Evolutionary conservation across 2,113 vertebrate species (phyloP), one percentile per base, ranked within the genome.

Genomic region (Suncus etruscus): DNA sequence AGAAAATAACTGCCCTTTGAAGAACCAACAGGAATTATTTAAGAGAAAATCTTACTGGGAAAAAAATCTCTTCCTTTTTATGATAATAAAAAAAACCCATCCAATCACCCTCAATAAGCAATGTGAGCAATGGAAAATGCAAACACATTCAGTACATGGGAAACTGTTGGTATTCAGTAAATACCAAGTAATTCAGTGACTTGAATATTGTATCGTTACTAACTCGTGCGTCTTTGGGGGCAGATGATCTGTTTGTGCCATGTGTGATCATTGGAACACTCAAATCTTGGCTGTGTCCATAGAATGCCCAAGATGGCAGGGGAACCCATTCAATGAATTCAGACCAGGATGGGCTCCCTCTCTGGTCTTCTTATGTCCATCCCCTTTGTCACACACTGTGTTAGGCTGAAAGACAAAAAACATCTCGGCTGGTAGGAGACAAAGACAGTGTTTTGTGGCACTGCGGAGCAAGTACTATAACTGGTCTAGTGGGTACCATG

Each of bases 151-250:
- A 50, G 47, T 61, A 45, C 85, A 73, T 82, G 78, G 73, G 75
- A 69, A 92, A 89, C 50, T 48, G 93, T 86, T 85, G 91, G 89
- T 91, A 89, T 84, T 96, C 87, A 11, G 86, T 84, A 91, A 95
- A 96, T 81, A 94, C 25, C 39, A 58, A 80, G 81, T 89, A 32
- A 95, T 94, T 95, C 91, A 93, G 86, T 92, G 84, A 92, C 84
- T 94, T 39, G 39, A 39, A 39, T 39, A 39, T 3, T 39, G 39
- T 39, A 39, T 39, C 39, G 5, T 39, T 39, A 39, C 39, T 39
- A 39, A 39, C 39, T 39, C 39, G 3, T 39, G 39, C 39, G 3
- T 39, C 39, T 39, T 39, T 5, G 39, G 39, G 39, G 39, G 39
- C 39, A 39, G 39, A 39, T 39, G 5, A 39, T 39, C 39, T 39